A percentile compares a stretch with the other conserved stretches of the same genome.
Conservation (phyloP, 1,140 invertebrate species). For the Ceratosolen solmsi region DNA sequence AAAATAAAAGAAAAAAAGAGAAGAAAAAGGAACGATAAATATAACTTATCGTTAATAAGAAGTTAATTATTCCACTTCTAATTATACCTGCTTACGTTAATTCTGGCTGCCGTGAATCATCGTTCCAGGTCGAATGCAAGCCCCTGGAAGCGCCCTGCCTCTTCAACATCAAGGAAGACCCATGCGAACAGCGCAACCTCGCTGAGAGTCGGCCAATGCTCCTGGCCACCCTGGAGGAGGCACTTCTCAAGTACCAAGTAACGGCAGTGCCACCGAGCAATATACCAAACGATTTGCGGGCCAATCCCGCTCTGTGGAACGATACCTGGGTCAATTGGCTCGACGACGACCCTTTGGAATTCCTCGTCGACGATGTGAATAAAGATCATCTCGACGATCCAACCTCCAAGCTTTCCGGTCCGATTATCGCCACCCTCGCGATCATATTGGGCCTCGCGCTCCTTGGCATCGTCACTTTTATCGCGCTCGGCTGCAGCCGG, state of each 20-base stretch:
- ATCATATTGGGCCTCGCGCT: conserved; percentile 52
- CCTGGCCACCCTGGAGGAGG: conserved; percentile 69
- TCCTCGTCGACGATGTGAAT: background rate
- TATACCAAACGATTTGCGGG: conserved; percentile 71
- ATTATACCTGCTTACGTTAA: too few relatives aligned
- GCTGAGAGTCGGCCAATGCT: conserved; percentile 71
- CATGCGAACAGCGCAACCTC: conserved; percentile 84
- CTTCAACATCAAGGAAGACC: conserved; percentile 83
- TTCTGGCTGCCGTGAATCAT: background rate
- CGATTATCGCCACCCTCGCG: conserved; percentile 48
- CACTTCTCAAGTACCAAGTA: conserved; percentile 69
- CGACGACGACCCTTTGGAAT: conserved; percentile 62
- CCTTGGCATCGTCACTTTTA: conserved; percentile 48
- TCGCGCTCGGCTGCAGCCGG: conserved; percentile 50
- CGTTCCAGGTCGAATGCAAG: conserved; percentile 70
- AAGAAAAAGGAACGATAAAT: too few relatives aligned
- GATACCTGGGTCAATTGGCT: conserved; percentile 76
- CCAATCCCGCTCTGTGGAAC: conserved; percentile 75
- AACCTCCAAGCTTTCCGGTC: background rate
- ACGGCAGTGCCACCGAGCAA: conserved; percentile 74
- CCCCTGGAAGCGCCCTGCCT: conserved; percentile 78
- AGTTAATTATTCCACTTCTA: too few relatives aligned
- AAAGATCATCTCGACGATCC: background rate
- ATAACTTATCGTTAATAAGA: background rate
- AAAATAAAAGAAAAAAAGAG: background rate